Conservation (phyloP, 2,888 invertebrate species). For the Caenorhabditis sp. region DNA sequence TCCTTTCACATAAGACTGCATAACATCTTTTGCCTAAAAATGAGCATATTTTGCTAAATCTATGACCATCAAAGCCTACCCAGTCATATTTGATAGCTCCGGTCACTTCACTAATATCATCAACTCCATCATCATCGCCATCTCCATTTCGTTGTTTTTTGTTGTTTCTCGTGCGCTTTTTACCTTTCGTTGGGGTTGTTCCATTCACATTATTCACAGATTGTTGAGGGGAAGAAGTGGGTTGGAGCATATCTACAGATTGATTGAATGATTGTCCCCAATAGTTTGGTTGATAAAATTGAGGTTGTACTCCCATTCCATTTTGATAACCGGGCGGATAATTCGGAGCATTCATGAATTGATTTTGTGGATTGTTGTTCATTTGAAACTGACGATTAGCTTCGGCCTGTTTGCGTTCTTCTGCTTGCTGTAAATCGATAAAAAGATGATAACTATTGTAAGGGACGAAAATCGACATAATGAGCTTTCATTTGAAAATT, state of each 20-base stretch:
- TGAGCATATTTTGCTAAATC: too few species aligned
- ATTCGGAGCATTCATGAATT: background rate
- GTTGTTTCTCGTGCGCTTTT: background rate
- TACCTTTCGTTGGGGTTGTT: background rate
- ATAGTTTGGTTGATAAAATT: too few species aligned
- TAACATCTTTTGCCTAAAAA: constrained; percentile 72
- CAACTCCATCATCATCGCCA: background rate
- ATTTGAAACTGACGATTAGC: background rate
- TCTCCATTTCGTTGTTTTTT: background rate
- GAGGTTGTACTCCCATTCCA: background rate
- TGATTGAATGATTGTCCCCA: too few species aligned
- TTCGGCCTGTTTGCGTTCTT: background rate
- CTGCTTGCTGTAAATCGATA: background rate
- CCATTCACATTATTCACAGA: too few species aligned
- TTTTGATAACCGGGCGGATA: background rate
- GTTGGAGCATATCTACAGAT: too few species aligned
- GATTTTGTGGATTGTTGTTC: background rate
- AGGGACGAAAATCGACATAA: too few species aligned
- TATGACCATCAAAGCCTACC: constrained; percentile 11
- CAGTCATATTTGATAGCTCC: constrained; percentile 42
- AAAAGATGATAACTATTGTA: too few species aligned
- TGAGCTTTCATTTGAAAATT: too few species aligned
- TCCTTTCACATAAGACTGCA: constrained; percentile 82
- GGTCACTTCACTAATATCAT: constrained; percentile 12
- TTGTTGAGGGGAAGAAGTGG: too few species aligned